A percentile compares a stretch with the other conserved stretches of the same genome.
Conservation (phyloP, 2,797 vertebrate species). For the Rhinoraja longicauda region DNA sequence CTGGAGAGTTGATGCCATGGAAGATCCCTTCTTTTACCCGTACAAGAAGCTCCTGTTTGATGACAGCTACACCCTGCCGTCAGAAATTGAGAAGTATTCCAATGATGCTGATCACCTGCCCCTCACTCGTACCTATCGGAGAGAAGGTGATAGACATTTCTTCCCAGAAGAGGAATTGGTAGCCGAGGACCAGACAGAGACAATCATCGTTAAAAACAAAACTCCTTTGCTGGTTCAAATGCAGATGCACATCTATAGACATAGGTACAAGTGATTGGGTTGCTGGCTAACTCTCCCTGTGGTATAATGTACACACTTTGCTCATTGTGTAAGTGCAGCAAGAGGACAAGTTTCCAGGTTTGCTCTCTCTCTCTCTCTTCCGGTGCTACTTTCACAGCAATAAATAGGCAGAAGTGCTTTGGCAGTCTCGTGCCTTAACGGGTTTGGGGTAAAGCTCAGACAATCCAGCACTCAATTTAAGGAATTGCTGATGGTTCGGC, state of each 20-base stretch:
- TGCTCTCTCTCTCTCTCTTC: not conserved
- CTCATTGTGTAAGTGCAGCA: not conserved
- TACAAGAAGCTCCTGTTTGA: constrained; percentile 50
- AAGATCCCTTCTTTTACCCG: constrained; percentile 49
- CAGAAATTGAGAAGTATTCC: constrained; percentile 60
- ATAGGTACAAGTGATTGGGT: constrained; percentile 58
- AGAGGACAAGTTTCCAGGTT: not conserved
- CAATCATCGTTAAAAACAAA: constrained; percentile 33
- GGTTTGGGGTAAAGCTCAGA: not conserved
- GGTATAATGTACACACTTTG: not conserved
- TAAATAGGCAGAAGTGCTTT: not conserved
- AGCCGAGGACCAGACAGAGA: constrained; percentile 39
- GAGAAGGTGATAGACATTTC: constrained; percentile 61
- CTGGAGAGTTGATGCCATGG: not conserved
- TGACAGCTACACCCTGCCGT: constrained; percentile 60
- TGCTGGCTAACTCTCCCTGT: not conserved
- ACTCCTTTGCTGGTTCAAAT: constrained; percentile 58
- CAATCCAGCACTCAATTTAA: too few relatives aligned
- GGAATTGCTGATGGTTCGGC: too few relatives aligned
- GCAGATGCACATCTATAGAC: constrained; percentile 61
- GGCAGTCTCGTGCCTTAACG: not conserved
- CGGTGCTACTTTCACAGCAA: not conserved
- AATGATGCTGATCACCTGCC: constrained; percentile 66
- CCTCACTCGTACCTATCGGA: constrained; percentile 54
- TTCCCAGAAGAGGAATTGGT: constrained; percentile 48